Evolutionary conservation across 2,888 invertebrate species (phyloP).

Genomic region (Saturnia japonica): DNA sequence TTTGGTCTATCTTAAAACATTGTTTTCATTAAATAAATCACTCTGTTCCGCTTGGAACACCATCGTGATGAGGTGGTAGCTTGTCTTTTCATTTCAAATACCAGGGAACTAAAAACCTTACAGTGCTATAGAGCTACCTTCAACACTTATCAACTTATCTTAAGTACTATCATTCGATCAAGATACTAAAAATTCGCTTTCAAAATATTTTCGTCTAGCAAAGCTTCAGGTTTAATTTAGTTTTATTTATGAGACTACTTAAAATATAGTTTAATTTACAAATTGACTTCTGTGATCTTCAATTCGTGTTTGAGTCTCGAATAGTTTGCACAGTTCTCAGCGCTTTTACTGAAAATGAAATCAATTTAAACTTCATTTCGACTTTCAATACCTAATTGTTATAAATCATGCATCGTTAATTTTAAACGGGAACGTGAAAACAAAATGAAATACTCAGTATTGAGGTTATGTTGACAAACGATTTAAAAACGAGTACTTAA

Average conservation of each 20-base stretch:
- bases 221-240: neutral
- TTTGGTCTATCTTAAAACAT: no score
- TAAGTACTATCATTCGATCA: no score
- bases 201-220: neutral
- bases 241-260: neutral
- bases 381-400: slow-evolving; percentile 20
- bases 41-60: no score
- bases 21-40: no score
- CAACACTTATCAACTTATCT: no score
- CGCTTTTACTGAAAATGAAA: slow-evolving; percentile 23
- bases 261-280: slow-evolving; percentile 5
- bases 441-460: slow-evolving; percentile 38
- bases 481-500: slow-evolving; percentile 15
- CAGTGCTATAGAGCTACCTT: no score
- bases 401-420: slow-evolving; percentile 54
- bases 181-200: no score
- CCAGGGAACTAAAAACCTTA: no score
- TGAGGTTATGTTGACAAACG: slow-evolving; percentile 27
- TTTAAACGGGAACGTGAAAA: slow-evolving; percentile 49
- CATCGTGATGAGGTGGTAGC: no score
- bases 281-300: slow-evolving; percentile 4
- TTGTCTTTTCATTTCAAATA: no score
- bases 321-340: slow-evolving; percentile 17
- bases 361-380: slow-evolving; percentile 31
- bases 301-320: slow-evolving; percentile 13